These are phyloP conservation scores for Erebia aethiops DNA, from an alignment of 2,888 invertebrate species.

Conservation along the genomic window DNA sequence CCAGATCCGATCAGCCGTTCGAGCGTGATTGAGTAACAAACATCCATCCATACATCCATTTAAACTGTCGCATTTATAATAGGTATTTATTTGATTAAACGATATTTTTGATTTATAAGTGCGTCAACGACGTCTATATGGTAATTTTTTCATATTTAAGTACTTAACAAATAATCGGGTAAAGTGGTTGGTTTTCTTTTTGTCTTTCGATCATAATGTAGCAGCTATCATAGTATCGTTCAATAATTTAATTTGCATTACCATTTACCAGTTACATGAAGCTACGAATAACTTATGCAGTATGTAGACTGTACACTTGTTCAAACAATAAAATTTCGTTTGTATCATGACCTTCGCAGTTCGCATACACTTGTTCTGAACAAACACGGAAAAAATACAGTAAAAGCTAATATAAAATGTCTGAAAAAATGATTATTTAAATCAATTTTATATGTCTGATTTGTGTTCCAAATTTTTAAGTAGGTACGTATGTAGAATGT, in stretches of 20 bases:
- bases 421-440: neutral
- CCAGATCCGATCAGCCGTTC: too few relatives aligned
- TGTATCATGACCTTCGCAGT: neutral
- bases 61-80: too few relatives aligned
- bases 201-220: too few relatives aligned
- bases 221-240: neutral
- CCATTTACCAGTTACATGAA: neutral
- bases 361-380: conserved; percentile 1
- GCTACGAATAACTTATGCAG: conserved; percentile 2
- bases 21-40: too few relatives aligned
- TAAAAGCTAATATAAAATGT: neutral
- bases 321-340: conserved; percentile 3
- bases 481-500: too few relatives aligned
- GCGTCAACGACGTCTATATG: too few relatives aligned
- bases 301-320: neutral
- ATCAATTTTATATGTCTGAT: neutral
- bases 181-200: too few relatives aligned
- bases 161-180: too few relatives aligned
- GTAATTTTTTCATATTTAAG: too few relatives aligned
- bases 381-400: neutral
- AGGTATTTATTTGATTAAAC: too few relatives aligned
- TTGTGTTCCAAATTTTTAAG: conserved; percentile 3
- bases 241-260: neutral
- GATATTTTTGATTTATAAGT: too few relatives aligned
- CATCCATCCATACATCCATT: too few relatives aligned